phyloP scores from a whole-genome alignment of 2,888 invertebrate genomes.

The Pogonocherus hispidulus region DNA sequence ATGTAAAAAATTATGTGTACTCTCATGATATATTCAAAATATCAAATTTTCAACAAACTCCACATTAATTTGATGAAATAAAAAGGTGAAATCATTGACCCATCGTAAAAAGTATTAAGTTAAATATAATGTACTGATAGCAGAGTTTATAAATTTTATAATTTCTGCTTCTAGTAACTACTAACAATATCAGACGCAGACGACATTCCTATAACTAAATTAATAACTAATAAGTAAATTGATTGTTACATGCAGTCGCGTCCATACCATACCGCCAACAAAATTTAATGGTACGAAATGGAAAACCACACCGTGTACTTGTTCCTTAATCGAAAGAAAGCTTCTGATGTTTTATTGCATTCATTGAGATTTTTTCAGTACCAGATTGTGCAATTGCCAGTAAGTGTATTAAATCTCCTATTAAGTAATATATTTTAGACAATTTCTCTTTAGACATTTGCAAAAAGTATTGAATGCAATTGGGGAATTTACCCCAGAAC shows the following conservation, averaged over 20 bases:
- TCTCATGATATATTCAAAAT: no score
- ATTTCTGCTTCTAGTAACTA: no score
- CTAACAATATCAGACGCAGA: not conserved
- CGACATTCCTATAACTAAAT: not conserved
- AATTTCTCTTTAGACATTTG: no score
- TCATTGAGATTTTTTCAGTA: not conserved
- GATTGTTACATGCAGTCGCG: not conserved
- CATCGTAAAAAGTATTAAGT: not conserved
- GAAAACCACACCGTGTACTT: constrained; percentile 7
- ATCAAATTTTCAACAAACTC: no score
- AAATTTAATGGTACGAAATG: constrained; percentile 7
- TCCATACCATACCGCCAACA: no score
- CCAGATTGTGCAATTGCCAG: not conserved
- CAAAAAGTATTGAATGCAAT: no score
- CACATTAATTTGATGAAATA: not conserved
- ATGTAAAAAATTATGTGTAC: no score
- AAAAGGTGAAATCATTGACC: not conserved
- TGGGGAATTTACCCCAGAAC: no score
- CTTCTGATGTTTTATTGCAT: not conserved
- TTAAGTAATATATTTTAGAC: no score
- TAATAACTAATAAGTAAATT: constrained; percentile 6
- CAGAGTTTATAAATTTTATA: no score
- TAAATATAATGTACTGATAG: constrained; percentile 2
- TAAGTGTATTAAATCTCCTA: no score
- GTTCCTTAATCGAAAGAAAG: constrained; percentile 8